phyloP scores from a whole-genome alignment of 2,113 vertebrate species.

The Macroglossus sobrinus region DNA sequence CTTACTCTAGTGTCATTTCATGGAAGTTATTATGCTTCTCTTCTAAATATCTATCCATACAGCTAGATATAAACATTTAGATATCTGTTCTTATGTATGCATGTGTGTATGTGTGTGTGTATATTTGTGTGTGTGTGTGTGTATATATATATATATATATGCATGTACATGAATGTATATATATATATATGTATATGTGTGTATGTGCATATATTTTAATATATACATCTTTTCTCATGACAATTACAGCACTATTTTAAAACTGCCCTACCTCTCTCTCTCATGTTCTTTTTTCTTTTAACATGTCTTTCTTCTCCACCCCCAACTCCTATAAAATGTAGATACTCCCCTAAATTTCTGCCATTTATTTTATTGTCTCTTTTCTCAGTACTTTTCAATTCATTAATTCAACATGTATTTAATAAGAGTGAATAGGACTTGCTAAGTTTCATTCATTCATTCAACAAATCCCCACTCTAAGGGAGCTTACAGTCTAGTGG shows the following conservation, averaged over 20 bases:
- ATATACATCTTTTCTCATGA: background rate
- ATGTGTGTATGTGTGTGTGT: background rate
- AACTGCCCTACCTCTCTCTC: background rate
- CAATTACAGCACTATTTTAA: background rate
- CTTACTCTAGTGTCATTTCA: background rate
- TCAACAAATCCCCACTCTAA: background rate
- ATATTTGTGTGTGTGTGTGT: fast-evolving
- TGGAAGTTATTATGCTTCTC: background rate
- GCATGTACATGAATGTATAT: background rate
- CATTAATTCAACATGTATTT: background rate
- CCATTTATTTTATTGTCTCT: background rate
- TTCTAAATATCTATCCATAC: background rate
- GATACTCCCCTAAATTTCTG: background rate
- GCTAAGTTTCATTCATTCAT: background rate
- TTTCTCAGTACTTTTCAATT: background rate
- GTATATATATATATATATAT: background rate
- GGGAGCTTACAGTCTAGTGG: background rate
- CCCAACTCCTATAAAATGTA: background rate
- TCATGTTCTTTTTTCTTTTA: background rate
- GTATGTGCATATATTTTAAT: background rate
- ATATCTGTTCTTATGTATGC: background rate
- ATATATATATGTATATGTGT: background rate
- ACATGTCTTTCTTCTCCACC: background rate
- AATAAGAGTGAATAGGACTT: background rate
- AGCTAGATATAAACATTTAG: background rate